Conservation (phyloP, 2,113 vertebrate genomes). For the Microtus oregoni region DNA sequence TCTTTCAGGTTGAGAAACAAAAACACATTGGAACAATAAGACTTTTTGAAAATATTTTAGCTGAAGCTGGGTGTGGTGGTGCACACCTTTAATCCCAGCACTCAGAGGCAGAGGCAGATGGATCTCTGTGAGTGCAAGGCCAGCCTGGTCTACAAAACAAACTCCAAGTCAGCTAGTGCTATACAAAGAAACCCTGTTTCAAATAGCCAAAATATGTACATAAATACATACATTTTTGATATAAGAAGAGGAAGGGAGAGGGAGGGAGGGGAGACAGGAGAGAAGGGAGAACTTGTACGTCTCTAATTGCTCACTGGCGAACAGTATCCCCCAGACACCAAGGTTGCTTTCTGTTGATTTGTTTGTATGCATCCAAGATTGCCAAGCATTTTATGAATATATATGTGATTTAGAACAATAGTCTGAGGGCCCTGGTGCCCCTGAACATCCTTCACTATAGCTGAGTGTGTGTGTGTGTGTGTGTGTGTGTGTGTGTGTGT, state of each 20-base stretch:
- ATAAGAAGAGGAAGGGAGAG: neutral
- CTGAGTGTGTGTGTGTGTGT: neutral
- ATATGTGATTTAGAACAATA: neutral
- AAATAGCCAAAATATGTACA: neutral
- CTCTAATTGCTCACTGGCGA: slow-evolving; percentile 9
- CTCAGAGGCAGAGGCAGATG: neutral
- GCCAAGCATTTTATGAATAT: neutral
- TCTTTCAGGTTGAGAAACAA: slow-evolving; percentile 4
- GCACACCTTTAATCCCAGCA: neutral
- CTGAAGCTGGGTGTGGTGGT: neutral
- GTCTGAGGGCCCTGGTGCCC: neutral
- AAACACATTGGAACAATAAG: neutral
- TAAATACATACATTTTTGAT: neutral
- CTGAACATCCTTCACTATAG: neutral
- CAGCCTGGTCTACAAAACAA: neutral
- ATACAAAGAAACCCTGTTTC: neutral
- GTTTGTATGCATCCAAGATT: neutral
- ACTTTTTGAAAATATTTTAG: neutral
- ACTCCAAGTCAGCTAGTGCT: neutral
- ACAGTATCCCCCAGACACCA: slow-evolving; percentile 17
- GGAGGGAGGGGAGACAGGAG: neutral
- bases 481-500: neutral
- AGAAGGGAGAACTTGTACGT: neutral
- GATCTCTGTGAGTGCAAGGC: neutral
- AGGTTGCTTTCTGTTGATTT: neutral